Conservation (phyloP, 1,140 invertebrate genomes). For the Drosophila takahashii region DNA sequence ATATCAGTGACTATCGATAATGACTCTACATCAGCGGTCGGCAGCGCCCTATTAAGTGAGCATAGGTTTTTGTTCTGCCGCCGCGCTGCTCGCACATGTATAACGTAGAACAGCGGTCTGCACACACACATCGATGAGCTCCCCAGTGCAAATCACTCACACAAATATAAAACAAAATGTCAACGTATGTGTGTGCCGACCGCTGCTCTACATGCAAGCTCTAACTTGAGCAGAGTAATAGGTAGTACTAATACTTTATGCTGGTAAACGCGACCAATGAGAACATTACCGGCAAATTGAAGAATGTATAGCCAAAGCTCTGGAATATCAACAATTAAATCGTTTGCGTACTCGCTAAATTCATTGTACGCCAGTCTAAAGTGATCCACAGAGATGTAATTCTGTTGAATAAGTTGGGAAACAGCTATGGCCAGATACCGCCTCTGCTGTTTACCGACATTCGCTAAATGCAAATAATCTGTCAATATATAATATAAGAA, state of each 20-base stretch:
- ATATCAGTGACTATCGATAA: neutral
- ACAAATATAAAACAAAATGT: too few species aligned
- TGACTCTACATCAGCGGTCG: too few species aligned
- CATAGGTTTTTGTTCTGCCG: too few species aligned
- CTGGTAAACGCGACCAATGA: neutral
- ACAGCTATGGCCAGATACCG: slow-evolving; percentile 82
- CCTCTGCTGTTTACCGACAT: slow-evolving; percentile 79
- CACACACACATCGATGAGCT: too few species aligned
- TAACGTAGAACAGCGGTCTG: too few species aligned
- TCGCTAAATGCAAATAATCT: slow-evolving; percentile 84
- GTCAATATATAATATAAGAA: slow-evolving; percentile 76
- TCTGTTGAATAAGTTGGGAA: slow-evolving; percentile 78
- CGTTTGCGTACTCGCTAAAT: slow-evolving; percentile 87
- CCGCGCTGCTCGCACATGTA: too few species aligned
- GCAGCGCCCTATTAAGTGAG: too few species aligned
- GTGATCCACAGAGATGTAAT: slow-evolving; percentile 79
- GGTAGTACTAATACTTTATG: neutral
- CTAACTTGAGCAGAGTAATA: neutral
- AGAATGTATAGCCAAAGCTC: slow-evolving; percentile 89
- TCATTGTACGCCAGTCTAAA: slow-evolving; percentile 85
- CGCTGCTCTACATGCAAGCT: too few species aligned
- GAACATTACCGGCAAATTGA: slow-evolving; percentile 87
- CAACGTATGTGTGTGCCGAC: too few species aligned
- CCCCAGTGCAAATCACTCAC: too few species aligned
- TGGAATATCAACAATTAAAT: slow-evolving; percentile 91